Conservation (phyloP, 2,888 invertebrate species). For the Amaurobius ferox region DNA sequence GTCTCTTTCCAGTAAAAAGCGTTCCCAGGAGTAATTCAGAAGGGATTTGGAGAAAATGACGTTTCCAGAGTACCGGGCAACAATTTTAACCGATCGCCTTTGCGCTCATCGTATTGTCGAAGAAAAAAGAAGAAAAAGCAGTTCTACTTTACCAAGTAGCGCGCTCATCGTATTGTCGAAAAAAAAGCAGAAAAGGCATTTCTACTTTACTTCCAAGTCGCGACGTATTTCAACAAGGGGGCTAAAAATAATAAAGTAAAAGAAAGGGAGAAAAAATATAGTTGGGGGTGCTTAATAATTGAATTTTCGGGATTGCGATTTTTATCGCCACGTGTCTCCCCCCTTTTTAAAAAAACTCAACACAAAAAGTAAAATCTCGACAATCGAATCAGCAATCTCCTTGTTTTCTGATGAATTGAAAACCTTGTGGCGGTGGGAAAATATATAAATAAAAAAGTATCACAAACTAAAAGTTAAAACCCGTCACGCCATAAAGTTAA, state of each 20-base stretch:
- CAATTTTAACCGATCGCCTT: background rate
- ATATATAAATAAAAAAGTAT: slow-evolving; percentile 57
- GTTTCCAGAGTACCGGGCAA: background rate
- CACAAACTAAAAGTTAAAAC: slow-evolving; percentile 15
- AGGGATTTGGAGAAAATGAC: background rate
- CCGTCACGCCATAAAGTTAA: slow-evolving; percentile 11
- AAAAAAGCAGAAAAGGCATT: background rate
- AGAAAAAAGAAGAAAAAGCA: background rate
- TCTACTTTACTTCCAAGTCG: slow-evolving; percentile 9
- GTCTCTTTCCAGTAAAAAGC: background rate
- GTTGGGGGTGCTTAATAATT: slow-evolving; percentile 61
- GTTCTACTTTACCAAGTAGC: background rate
- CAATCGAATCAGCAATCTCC: slow-evolving; percentile 71
- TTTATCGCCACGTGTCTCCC: slow-evolving; percentile 56
- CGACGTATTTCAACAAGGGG: slow-evolving; percentile 28
- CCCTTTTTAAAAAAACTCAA: slow-evolving; percentile 56
- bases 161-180: slow-evolving; percentile 6
- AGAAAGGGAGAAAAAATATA: slow-evolving; percentile 37
- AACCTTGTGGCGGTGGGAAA: slow-evolving; percentile 39
- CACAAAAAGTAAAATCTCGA: slow-evolving; percentile 27
- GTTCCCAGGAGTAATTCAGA: background rate
- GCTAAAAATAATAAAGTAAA: slow-evolving; percentile 35
- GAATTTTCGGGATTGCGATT: slow-evolving; percentile 68
- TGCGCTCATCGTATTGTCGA: background rate
- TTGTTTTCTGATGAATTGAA: slow-evolving; percentile 70